Conservation (phyloP, 2,888 invertebrate species). For the Adelognathus sp. region DNA sequence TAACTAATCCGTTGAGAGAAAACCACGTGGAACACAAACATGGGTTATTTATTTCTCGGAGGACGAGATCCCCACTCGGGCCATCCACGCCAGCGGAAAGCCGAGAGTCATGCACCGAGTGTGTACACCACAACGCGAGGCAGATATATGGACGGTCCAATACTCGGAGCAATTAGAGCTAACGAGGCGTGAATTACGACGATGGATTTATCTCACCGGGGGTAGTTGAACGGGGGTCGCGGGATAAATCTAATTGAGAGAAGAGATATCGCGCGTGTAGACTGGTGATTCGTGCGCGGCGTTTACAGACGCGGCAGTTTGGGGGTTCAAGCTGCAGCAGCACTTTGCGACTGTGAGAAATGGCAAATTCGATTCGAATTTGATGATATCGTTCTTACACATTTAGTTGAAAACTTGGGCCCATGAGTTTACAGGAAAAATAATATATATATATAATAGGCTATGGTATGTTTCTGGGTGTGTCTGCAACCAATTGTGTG, state of each 20-base stretch:
- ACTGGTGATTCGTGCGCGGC: neutral
- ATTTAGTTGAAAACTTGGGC: too few relatives aligned
- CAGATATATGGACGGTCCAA: conserved; percentile 50
- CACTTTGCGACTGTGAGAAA: too few relatives aligned
- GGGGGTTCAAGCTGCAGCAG: too few relatives aligned
- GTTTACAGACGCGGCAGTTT: too few relatives aligned
- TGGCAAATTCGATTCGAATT: too few relatives aligned
- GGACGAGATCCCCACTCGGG: neutral
- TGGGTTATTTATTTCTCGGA: neutral
- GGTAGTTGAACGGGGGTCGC: conserved; percentile 52
- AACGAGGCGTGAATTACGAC: conserved; percentile 61
- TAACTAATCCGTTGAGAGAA: neutral
- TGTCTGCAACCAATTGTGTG: too few relatives aligned
- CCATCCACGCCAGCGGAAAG: neutral
- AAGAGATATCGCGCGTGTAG: conserved; percentile 31
- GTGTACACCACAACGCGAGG: neutral
- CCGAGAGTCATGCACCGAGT: neutral
- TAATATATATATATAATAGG: too few relatives aligned
- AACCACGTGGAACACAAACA: neutral
- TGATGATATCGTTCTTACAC: too few relatives aligned
- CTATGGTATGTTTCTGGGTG: too few relatives aligned
- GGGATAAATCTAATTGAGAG: conserved; percentile 53
- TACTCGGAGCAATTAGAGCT: conserved; percentile 59
- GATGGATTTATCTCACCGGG: conserved; percentile 57
- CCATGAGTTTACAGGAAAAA: too few relatives aligned